Base-by-base conservation (phyloP, 2,113 vertebrate species). In the Leptobrachium leishanense region DNA sequence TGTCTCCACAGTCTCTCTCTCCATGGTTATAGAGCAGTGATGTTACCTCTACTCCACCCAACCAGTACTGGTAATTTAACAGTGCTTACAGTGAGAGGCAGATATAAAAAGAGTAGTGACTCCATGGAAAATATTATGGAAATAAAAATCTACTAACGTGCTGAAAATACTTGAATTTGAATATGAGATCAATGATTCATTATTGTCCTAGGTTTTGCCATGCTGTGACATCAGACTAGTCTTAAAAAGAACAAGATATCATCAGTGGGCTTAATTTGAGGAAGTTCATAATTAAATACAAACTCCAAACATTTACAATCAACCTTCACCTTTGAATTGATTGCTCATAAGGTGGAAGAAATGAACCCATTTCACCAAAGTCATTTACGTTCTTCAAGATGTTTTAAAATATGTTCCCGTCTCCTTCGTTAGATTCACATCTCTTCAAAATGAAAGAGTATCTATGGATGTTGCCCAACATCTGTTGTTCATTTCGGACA, bases 401-500 rank as follows among this genome's bases (percentile, higher is more conserved):
- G 46, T 69, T 68, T 80, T 74, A 50, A 74, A 80, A 80, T 5
- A 68, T 73, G 70, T 74, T 62, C 77, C 71, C 74, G 77, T 80
- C 77, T 80, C 71, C 77, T 80, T 53, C 2, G 41, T 41, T 73
- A 67, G 70, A 11, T 73, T 64, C 53, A 68, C 53, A 80, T 74
- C 59, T 20, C 43, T 73, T 15, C 44, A 39, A 62, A 74, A 44
- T 74, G 50, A 68, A 80, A 74, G 63, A 66, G 64, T 71, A 80
- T 77, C 75, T 70, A 13, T 40, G 73, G 77, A 74, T 59, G 11
- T 78, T 55, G 57, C 59, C 53, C 63, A 63, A 40, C 77, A 80
- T 80, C 77, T 80, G 77, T 66, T 80, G 71, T 74, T 80, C 63
- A 73, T 80, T 80, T 80, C n/a, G 50, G 64, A 74, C 55, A 54